These are phyloP conservation scores for Cheirogaleus medius DNA, from an alignment of 2,113 vertebrate species.

Conservation along the genomic window DNA sequence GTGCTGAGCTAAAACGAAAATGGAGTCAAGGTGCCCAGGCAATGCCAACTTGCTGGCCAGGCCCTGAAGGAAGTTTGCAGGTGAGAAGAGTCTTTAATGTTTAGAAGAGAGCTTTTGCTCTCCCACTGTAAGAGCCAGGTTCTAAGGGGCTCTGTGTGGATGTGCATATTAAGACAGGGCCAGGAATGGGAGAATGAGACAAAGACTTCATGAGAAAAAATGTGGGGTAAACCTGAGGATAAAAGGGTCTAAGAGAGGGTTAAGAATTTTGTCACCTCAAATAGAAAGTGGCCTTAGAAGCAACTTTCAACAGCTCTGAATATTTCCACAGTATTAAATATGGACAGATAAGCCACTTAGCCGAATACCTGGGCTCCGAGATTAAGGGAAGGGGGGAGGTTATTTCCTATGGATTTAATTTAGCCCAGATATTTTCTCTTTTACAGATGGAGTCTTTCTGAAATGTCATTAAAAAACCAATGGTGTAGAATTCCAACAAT, in stretches of 20 bases:
- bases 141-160: neutral
- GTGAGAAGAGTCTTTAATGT: neutral
- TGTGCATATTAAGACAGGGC: neutral
- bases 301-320: neutral
- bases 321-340: neutral
- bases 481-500: neutral
- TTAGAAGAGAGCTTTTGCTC: neutral
- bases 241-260: neutral
- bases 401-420: constrained; percentile 20
- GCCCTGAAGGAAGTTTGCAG: neutral
- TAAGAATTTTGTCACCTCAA: neutral
- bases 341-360: neutral
- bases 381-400: neutral
- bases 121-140: neutral
- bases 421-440: constrained; percentile 40
- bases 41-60: neutral
- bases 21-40: neutral
- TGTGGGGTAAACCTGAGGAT: neutral
- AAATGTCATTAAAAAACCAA: neutral
- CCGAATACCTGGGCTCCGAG: neutral
- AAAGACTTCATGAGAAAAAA: neutral
- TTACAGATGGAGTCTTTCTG: neutral
- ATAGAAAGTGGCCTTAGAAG: neutral
- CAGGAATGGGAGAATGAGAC: neutral
- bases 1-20: neutral